Base-by-base conservation (phyloP, 35 echinoderm and acorn worm species). In the Heliocidaris erythrogramma region DNA sequence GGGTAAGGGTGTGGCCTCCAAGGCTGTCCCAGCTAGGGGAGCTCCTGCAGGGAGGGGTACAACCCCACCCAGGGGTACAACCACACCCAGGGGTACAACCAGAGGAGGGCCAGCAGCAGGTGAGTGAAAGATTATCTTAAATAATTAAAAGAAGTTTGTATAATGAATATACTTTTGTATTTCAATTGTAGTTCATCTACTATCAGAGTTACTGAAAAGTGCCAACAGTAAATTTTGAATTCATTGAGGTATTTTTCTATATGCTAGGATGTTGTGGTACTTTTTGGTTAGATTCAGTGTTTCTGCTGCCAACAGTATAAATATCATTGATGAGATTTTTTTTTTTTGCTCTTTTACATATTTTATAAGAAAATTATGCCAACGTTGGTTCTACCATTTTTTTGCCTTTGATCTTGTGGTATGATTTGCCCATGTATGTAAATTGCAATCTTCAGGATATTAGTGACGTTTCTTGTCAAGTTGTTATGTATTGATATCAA, bases 11-110 rank as follows among this genome's bases (percentile, higher is more conserved):
- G 29, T 49, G 30, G 85, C 30, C 84, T 13, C 94, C 27, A 89
- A 90, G 88, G 95, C 85, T 59, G 95, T 48, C 31, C 32, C 96
- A 59, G 85, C 92, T 24, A 94, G 85, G 92, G 60, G 95, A 69
- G 47, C 9, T 21, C 8, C 96, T n/a, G 93, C 97, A 95, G 49
- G 96, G n/a, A 92, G 95, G 47, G 92, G 96, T 24, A 96, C 96
- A 32, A 93, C 95, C 59, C 24, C 96, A 30, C 59, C 94, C 16
- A 94, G 98, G 48, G 98, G 98, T 86, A 96, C 96, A 32, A 93
- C 95, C 59, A 32, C 96, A 30, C 59, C 94, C 16, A 94, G 98
- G 48, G 98, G 98, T 86, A 88, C 94, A 89, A 84, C 49, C 29
- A 96, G 96, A 48, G 94, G 95, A 30, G 89, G 7, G 9, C 24